Base-by-base conservation (phyloP, 2,797 vertebrate genomes). In the Uromys caudimaculatus region DNA sequence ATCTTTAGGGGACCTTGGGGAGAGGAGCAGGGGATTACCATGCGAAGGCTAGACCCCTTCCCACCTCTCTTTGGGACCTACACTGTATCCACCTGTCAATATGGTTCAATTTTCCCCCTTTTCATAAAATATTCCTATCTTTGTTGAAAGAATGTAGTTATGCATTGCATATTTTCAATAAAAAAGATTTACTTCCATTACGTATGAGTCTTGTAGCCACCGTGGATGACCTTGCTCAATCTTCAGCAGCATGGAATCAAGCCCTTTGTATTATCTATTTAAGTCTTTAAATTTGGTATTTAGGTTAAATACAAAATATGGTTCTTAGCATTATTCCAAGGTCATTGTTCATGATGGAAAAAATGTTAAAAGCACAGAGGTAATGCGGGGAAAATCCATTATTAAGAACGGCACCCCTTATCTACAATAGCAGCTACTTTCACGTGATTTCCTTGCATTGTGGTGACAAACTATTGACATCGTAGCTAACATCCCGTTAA, bases 251-350 rank as follows among this genome's bases (percentile, higher is more conserved):
- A 27, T 64, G 92, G 92, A 95, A 92, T 89, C 91, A 82, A 95
- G 91, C 85, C 84, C 73, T 96, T 94, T 90, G 73, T 90, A 93
- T 96, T 94, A 96, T 95, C 97, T 96, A 71, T 95, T 94, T 97
- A 95, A 97, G 97, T 97, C 97, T 97, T 97, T 96, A 98, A 97
- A 97, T 97, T 97, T 98, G 95, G 94, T 98, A 97, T 98, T 98
- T 98, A 98, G 97, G 96, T 97, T 96, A 97, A 97, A 98, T 97
- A 96, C 97, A 96, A 97, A 98, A 97, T 98, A 91, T 6, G 29
- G 69, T 96, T 96, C 95, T 95, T 93, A 77, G 97, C 88, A 95
- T 97, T 98, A 95, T 97, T 95, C 96, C 95, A 96, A 98, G 98
- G 97, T 96, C 97, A 92, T 95, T 93, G 83, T 97, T 93, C 73